Evolutionary conservation across 2,113 vertebrate genomes (phyloP).

Genomic region (Bagarius yarrelli): DNA sequence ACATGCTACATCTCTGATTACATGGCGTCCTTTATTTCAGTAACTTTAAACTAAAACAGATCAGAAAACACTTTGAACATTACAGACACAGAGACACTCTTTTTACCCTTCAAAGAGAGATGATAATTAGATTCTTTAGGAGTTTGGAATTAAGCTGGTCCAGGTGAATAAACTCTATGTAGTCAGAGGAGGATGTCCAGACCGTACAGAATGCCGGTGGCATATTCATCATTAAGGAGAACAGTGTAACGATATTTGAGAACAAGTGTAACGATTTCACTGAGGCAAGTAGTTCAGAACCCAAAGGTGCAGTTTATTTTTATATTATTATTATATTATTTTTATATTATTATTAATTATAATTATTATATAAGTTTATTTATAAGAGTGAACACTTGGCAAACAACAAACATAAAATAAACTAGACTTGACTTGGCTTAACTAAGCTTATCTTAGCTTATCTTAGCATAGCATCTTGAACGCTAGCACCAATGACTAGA

Average conservation of each 20-base stretch:
- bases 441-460: too few species aligned
- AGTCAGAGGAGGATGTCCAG: background rate
- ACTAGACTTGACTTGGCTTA: too few species aligned
- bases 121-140: slow-evolving; percentile 20
- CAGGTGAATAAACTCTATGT: slow-evolving; percentile 1
- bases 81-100: background rate
- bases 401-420: too few species aligned
- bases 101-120: slow-evolving; percentile 1
- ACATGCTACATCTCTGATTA: background rate
- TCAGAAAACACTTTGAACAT: slow-evolving; percentile 19
- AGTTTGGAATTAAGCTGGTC: slow-evolving; percentile 31
- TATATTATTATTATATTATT: too few species aligned
- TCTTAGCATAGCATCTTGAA: too few species aligned
- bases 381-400: too few species aligned
- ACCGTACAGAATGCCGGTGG: background rate
- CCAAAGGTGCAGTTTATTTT: too few species aligned
- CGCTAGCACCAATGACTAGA: too few species aligned
- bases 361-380: too few species aligned
- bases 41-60: slow-evolving; percentile 21
- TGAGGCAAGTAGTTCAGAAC: too few species aligned
- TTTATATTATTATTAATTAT: too few species aligned
- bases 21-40: background rate
- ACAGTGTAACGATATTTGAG: background rate
- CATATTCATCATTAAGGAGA: slow-evolving; percentile 42
- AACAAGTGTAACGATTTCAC: background rate